Conservation (phyloP, 2,888 invertebrate genomes). For the Caenorhabditis becei region DNA sequence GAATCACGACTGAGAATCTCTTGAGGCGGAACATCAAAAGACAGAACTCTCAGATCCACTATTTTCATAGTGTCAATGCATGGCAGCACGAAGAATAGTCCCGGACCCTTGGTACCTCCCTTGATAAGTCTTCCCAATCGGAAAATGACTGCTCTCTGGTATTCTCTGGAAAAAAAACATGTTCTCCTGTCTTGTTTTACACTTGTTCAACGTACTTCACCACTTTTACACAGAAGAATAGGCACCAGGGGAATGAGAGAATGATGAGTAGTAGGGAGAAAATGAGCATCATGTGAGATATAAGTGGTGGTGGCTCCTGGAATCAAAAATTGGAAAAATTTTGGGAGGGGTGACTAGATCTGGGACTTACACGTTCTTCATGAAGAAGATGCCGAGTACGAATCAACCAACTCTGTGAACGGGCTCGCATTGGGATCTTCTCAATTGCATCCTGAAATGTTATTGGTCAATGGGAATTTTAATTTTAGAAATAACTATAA, state of each 20-base stretch:
- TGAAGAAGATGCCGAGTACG: constrained; percentile 80
- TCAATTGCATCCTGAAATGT: constrained; percentile 81
- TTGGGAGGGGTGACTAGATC: too few relatives aligned
- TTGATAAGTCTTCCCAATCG: constrained; percentile 88
- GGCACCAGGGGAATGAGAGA: constrained; percentile 79
- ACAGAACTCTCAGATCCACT: constrained; percentile 85
- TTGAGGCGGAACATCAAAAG: constrained; percentile 97
- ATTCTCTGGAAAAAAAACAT: constrained; percentile 81
- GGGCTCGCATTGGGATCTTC: constrained; percentile 80
- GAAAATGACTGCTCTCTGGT: constrained; percentile 91
- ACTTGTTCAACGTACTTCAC: constrained; percentile 72
- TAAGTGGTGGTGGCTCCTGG: constrained; percentile 75
- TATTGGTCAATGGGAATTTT: too few relatives aligned
- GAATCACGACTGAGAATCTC: constrained; percentile 84
- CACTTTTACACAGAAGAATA: constrained; percentile 79
- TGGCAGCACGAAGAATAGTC: constrained; percentile 95
- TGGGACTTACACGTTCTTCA: constrained; percentile 74
- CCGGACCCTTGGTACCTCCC: constrained; percentile 88
- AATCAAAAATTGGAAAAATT: constrained; percentile 8
- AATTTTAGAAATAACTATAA: too few relatives aligned
- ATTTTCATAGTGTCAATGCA: constrained; percentile 89
- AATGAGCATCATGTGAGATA: constrained; percentile 74
- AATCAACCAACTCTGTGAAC: constrained; percentile 81
- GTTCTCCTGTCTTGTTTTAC: background rate
- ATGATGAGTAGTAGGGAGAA: constrained; percentile 77